A percentile compares a stretch with the other conserved stretches of the same genome.
Conservation (phyloP, 1,140 invertebrate genomes). For the Helicorthomorpha holstii region DNA sequence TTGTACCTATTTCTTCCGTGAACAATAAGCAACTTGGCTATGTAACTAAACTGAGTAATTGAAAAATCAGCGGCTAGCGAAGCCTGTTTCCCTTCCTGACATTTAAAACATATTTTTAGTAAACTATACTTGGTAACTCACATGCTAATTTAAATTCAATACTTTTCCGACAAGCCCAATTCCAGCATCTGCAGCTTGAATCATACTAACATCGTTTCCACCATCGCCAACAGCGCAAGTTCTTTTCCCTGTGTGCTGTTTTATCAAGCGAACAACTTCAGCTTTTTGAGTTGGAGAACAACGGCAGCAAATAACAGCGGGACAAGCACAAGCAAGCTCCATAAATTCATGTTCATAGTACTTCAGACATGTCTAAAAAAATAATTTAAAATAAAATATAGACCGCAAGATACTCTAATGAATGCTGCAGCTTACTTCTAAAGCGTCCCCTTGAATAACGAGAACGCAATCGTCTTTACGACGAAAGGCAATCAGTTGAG, state of each 20-base stretch:
- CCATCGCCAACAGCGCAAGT: constrained; percentile 41
- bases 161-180: constrained; percentile 75
- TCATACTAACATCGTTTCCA: constrained; percentile 80
- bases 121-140: background rate
- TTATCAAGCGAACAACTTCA: constrained; percentile 77
- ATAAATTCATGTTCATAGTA: constrained; percentile 93
- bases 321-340: constrained; percentile 76
- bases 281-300: constrained; percentile 99
- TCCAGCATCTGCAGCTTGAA: constrained; percentile 88
- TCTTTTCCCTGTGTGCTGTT: constrained; percentile 67
- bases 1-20: constrained; percentile 63
- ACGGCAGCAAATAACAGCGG: constrained; percentile 74
- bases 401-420: background rate
- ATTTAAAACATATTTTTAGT: background rate
- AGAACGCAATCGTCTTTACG: constrained; percentile 74
- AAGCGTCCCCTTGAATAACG: constrained; percentile 79
- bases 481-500: constrained; percentile 74
- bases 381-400: background rate
- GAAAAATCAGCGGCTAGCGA: constrained; percentile 98
- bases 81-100: constrained; percentile 78
- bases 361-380: constrained; percentile 52
- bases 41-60: constrained; percentile 75
- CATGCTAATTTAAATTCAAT: background rate
- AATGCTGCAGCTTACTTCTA: constrained; percentile 68
- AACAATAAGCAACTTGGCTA: constrained; percentile 72